Percentiles rank a stretch among this genome's conserved stretches.
These are phyloP conservation scores for Sitophilus oryzae DNA, from an alignment of 1,140 invertebrate species.

Conservation along the genomic window DNA sequence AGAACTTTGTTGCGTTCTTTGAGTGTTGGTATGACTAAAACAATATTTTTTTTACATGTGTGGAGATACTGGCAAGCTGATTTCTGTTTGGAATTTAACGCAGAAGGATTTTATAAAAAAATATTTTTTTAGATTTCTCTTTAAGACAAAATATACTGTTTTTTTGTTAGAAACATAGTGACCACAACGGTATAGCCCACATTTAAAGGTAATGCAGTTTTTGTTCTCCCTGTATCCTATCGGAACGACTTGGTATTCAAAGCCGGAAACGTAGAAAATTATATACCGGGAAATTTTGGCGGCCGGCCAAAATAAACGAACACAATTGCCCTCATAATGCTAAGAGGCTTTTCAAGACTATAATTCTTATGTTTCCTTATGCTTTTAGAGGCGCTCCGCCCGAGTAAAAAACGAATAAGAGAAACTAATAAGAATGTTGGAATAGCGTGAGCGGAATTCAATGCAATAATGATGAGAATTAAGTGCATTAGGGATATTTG, in stretches of 20 bases:
- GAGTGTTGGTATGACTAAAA: too few relatives aligned
- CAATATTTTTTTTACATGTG: too few relatives aligned
- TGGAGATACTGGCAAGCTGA: too few relatives aligned
- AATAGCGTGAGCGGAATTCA: constrained; percentile 4
- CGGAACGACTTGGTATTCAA: not conserved
- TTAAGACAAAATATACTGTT: too few relatives aligned
- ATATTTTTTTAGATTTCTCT: too few relatives aligned
- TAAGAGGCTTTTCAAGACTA: constrained; percentile 5
- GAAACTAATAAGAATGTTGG: not conserved
- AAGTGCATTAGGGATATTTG: not conserved
- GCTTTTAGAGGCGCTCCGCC: not conserved
- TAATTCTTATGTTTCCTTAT: constrained; percentile 5
- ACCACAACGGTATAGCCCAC: too few relatives aligned
- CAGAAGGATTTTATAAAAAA: too few relatives aligned
- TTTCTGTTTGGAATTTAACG: too few relatives aligned
- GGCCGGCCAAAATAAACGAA: constrained; percentile 1
- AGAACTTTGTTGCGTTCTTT: too few relatives aligned
- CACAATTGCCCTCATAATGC: constrained; percentile 2
- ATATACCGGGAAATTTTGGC: not conserved
- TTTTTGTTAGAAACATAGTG: too few relatives aligned
- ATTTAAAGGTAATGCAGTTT: too few relatives aligned
- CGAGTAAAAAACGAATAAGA: not conserved
- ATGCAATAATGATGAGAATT: not conserved
- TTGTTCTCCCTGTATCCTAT: too few relatives aligned
- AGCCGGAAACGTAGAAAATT: not conserved